phyloP scores from a whole-genome alignment of 1,140 invertebrate genomes.

The Goniozus legneri region DNA sequence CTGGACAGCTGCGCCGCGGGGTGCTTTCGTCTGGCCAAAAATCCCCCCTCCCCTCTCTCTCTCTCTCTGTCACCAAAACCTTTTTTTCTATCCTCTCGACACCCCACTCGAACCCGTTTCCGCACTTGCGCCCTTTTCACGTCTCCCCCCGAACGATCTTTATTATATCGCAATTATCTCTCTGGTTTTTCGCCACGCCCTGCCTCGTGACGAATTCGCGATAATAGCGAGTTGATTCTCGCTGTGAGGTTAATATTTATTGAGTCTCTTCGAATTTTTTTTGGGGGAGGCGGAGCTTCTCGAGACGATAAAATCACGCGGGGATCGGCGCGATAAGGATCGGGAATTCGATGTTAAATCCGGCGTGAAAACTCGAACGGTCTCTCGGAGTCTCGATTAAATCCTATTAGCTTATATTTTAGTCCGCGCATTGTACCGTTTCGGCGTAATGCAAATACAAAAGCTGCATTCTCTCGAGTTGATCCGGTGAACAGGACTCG shows the following conservation, averaged over 20 bases:
- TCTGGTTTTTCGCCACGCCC: not conserved
- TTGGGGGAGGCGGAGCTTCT: conserved; percentile 6
- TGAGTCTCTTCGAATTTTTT: too few species aligned
- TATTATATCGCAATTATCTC: conserved; percentile 34
- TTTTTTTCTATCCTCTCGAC: too few species aligned
- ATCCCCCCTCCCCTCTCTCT: conserved; percentile 5
- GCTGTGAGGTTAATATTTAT: too few species aligned
- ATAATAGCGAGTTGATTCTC: too few species aligned
- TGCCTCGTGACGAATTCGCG: too few species aligned
- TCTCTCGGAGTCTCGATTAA: conserved; percentile 14
- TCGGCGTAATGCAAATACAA: conserved; percentile 12
- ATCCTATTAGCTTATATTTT: conserved; percentile 28
- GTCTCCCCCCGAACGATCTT: conserved; percentile 17
- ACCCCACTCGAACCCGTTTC: conserved; percentile 19
- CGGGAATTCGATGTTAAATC: conserved; percentile 28
- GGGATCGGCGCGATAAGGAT: conserved; percentile 18
- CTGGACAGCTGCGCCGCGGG: conserved; percentile 42
- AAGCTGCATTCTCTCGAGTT: not conserved
- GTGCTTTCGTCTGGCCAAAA: conserved; percentile 23
- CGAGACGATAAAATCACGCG: not conserved
- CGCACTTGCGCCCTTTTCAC: conserved; percentile 19
- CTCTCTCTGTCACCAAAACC: too few species aligned
- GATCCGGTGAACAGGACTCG: too few species aligned
- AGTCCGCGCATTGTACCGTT: conserved; percentile 1
- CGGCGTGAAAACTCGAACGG: conserved; percentile 26